These are phyloP conservation scores for Sciaenops ocellatus DNA, from an alignment of 2,797 vertebrate genomes.

Conservation along the genomic window DNA sequence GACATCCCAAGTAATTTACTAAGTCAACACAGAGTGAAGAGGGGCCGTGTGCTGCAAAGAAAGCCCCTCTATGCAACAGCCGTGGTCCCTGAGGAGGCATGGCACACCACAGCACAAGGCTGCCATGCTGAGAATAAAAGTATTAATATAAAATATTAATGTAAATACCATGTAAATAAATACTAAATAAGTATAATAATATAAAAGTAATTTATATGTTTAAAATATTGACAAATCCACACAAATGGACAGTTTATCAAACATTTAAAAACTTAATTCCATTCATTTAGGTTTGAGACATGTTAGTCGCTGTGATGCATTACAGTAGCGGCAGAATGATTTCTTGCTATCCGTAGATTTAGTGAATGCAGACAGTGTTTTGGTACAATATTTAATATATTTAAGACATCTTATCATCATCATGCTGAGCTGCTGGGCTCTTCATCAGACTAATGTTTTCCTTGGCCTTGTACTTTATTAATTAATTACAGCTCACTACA, in stretches of 20 bases:
- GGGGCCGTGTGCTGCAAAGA: conserved; percentile 79
- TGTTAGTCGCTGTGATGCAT: neutral
- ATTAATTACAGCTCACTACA: neutral
- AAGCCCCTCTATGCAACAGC: conserved; percentile 75
- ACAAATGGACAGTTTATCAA: conserved; percentile 12
- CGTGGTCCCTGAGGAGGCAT: conserved; percentile 64
- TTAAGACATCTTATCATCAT: neutral
- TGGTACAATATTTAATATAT: neutral
- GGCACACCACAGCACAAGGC: conserved; percentile 65
- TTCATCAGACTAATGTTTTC: neutral
- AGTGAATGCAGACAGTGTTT: neutral
- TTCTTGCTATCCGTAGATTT: neutral
- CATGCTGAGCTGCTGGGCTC: neutral
- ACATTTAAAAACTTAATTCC: neutral
- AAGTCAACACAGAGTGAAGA: conserved; percentile 82
- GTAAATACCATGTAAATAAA: conserved; percentile 32
- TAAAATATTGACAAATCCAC: conserved; percentile 4
- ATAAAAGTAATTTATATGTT: conserved; percentile 30
- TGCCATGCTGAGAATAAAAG: conserved; percentile 51
- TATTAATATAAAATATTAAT: conserved; percentile 24
- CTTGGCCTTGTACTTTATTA: neutral
- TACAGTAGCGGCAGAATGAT: neutral
- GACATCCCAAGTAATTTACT: conserved; percentile 85
- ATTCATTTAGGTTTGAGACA: neutral
- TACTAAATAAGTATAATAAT: conserved; percentile 26